Base-by-base conservation (phyloP, 2,113 vertebrate genomes). In the Pimephales promelas region DNA sequence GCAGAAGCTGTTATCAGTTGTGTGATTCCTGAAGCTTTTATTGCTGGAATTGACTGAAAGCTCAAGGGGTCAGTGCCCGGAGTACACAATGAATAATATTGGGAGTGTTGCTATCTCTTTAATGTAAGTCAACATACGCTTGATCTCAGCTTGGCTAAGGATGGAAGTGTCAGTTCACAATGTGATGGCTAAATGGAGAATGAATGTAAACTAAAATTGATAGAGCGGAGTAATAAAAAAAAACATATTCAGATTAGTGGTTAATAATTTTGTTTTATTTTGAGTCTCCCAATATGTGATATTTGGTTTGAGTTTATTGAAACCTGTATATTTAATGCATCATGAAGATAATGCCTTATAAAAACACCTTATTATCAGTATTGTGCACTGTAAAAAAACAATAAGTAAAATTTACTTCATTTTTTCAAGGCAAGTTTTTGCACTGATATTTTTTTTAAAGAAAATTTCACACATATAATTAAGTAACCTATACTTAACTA, bases 1-100 rank as follows among this genome's bases (percentile, higher is more conserved):
- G 16, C 78, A 49, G 24, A 66, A 66, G 43, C 59, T 66, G 61
- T 28, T 66, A 62, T 49, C 61, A 34, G 59, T 79, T 34, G 10
- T 79, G 78, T 3, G 34, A 43, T 79, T 79, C 24, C 40, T 79
- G 57, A 45, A 20, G 76, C 76, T 16, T 64, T 79, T 43, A 49
- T 66, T 52, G 57, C 40, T 47, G 57, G 59, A 79, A 49, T 34
- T 79, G 56, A 31, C 61, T 66, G 43, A 49, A 40, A 47, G 77
- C 59, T 64, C 43, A 34, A 64, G 36, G 56, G 70, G 70, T 72
- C 70, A 72, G 40, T 47, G 22, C 40, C 40, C 13, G 40, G 22
- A 72, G 68, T 71, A 45, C 68, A 71, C 40, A 24, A 26, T 72
- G 70, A 72, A 72, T 14, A 45, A 76, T 76, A 56, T 36, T 54